These are phyloP conservation scores for Bellardia pandia DNA, from an alignment of 2,888 invertebrate genomes.

Conservation along the genomic window DNA sequence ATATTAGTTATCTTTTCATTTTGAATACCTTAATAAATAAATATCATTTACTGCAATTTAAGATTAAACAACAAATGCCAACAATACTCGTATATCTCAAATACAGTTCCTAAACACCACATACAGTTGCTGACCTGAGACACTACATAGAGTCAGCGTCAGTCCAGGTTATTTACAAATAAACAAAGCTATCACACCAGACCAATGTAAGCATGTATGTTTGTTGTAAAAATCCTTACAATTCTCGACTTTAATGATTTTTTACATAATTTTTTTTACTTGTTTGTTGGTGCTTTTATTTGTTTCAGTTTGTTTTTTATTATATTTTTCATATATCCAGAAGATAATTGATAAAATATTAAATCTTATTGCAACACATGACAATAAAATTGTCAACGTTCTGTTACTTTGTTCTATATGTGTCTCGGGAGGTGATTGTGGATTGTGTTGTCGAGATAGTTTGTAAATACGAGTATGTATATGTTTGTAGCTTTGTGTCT, in stretches of 20 bases:
- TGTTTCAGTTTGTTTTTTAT: background rate
- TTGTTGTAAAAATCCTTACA: constrained; percentile 5
- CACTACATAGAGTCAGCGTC: background rate
- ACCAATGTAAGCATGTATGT: too few relatives aligned
- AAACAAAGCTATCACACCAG: background rate
- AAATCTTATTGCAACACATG: constrained; percentile 81
- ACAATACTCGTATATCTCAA: background rate
- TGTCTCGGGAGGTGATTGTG: constrained; percentile 30
- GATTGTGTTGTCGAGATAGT: background rate
- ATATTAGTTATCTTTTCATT: too few relatives aligned
- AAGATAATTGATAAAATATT: constrained; percentile 77
- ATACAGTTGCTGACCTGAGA: constrained; percentile 5
- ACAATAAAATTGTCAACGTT: constrained; percentile 82
- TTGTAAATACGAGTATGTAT: background rate
- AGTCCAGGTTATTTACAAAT: too few relatives aligned
- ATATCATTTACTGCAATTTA: too few relatives aligned
- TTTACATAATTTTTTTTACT: background rate
- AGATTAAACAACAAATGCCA: background rate
- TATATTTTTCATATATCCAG: constrained; percentile 32
- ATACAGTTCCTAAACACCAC: background rate
- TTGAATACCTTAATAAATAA: too few relatives aligned
- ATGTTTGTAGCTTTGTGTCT: constrained; percentile 12
- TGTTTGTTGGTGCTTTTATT: constrained; percentile 8
- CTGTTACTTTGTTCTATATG: constrained; percentile 50
- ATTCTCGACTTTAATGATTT: constrained; percentile 16